These are phyloP conservation scores for Hyphantria cunea DNA, from an alignment of 1,140 invertebrate species.

Conservation along the genomic window DNA sequence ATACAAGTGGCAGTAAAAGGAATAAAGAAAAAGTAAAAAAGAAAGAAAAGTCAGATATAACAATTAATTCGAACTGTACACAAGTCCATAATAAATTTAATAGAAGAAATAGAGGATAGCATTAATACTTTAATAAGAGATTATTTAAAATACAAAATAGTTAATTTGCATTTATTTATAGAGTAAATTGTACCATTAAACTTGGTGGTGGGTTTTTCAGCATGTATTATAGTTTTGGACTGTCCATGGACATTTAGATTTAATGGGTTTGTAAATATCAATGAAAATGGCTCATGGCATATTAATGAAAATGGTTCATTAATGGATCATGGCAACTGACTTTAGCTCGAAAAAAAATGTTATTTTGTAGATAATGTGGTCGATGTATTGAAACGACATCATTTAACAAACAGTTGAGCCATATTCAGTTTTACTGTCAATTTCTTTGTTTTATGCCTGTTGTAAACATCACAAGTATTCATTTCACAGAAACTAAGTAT, in stretches of 20 bases:
- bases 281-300: too few relatives aligned
- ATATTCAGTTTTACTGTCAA: constrained; percentile 3
- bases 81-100: not conserved
- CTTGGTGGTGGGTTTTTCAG: constrained; percentile 39
- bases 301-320: too few relatives aligned
- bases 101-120: constrained; percentile 11
- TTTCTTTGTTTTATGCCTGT: not conserved
- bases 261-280: constrained; percentile 65
- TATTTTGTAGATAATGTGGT: too few relatives aligned
- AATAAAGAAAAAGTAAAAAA: constrained; percentile 25
- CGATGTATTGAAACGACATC: too few relatives aligned
- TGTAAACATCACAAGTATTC: not conserved
- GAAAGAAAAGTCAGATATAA: constrained; percentile 4
- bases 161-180: too few relatives aligned
- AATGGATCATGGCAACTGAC: not conserved
- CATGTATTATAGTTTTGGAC: constrained; percentile 10
- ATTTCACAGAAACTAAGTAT: not conserved
- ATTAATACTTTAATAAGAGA: constrained; percentile 40
- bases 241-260: constrained; percentile 4
- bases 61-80: not conserved
- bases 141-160: constrained; percentile 29
- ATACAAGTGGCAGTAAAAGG: constrained; percentile 34
- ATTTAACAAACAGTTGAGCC: not conserved
- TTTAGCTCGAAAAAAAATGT: constrained; percentile 5
- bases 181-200: not conserved